Evolutionary conservation across 2,113 vertebrate genomes (phyloP), one percentile per base, ranked within the genome.

Genomic region (Rissa tridactyla): DNA sequence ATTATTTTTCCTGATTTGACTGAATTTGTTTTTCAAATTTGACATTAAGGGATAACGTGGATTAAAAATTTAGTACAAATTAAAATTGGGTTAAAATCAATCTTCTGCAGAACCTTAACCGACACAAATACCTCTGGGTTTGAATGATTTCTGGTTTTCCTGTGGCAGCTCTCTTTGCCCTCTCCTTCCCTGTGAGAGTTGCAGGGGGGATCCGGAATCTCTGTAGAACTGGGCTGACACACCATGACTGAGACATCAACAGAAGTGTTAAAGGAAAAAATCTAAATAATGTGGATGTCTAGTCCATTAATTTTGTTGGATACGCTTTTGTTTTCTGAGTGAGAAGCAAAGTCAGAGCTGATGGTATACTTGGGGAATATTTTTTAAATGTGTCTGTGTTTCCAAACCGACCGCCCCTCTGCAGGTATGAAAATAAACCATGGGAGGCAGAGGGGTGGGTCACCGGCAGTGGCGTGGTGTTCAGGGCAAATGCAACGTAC

Each of bases 361-460:
- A 49, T 11, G 14, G 23, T 69, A 10, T 65, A 44, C 22, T 32
- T 52, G 25, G 71, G 29, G 26, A 86, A 3, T 79, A 36, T 29
- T 83, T 88, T 88, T 42, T 14, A 25, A 36, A 58, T 2, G 5
- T n/a, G 6, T 30, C 10, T 49, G 5, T 82, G 15, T 90, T 52
- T 78, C 18, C 46, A 75, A 57, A 52, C 22, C 0, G 0, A 3
- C 44, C 81, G 29, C 32, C 7, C 30, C 60, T 83, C 38, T n/a
- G 20, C 20, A 46, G 42, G 30, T 55, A 8, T 36, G 30, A 73
- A 58, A 72, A 51, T 29, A 14, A 86, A 46, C 20, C 0, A 0
- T 3, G 2, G 0, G 0, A 69, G 42, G 10, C 57, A 65, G 61
- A 54, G 51, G 11, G 15, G 10, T 38, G 26, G 18, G 51, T 61